phyloP scores from a whole-genome alignment of 1,140 invertebrate species.

The Drosophila athabasca region DNA sequence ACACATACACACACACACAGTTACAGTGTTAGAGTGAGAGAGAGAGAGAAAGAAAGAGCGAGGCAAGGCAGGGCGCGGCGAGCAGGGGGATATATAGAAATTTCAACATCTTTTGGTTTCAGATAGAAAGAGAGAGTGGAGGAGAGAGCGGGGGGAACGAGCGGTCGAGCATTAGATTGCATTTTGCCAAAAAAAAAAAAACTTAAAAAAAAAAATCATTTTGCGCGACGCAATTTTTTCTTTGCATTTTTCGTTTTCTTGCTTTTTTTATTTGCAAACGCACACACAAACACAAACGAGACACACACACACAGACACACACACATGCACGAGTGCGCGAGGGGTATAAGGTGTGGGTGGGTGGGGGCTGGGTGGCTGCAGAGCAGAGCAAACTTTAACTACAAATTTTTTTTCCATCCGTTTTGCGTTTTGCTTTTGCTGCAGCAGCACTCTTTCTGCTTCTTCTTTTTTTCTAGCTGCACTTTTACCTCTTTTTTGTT shows the following conservation, averaged over 20 bases:
- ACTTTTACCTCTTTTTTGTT: conserved; percentile 25
- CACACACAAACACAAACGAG: conserved; percentile 16
- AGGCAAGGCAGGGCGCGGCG: too few species aligned
- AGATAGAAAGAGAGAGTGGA: conserved; percentile 13
- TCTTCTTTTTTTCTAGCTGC: conserved; percentile 50
- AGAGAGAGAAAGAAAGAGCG: not conserved
- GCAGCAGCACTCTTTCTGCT: not conserved
- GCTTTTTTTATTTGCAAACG: conserved; percentile 15
- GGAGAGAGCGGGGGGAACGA: not conserved
- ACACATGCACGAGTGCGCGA: conserved; percentile 9
- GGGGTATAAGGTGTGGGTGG: too few species aligned
- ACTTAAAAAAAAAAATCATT: conserved; percentile 44
- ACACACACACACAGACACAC: conserved; percentile 19
- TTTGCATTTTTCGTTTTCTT: conserved; percentile 27
- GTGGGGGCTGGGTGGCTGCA: too few species aligned
- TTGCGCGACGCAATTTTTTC: conserved; percentile 69
- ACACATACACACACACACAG: conserved; percentile 24
- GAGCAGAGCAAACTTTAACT: conserved; percentile 18
- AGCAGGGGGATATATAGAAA: too few species aligned
- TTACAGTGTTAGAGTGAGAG: conserved; percentile 12
- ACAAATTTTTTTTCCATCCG: conserved; percentile 20
- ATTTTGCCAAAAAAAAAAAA: conserved; percentile 11
- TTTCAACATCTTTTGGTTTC: not conserved
- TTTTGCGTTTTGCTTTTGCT: conserved; percentile 17
- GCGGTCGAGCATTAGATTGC: conserved; percentile 8